phyloP scores from a whole-genome alignment of 2,113 vertebrate species.

The Campylomormyrus tamandua region DNA sequence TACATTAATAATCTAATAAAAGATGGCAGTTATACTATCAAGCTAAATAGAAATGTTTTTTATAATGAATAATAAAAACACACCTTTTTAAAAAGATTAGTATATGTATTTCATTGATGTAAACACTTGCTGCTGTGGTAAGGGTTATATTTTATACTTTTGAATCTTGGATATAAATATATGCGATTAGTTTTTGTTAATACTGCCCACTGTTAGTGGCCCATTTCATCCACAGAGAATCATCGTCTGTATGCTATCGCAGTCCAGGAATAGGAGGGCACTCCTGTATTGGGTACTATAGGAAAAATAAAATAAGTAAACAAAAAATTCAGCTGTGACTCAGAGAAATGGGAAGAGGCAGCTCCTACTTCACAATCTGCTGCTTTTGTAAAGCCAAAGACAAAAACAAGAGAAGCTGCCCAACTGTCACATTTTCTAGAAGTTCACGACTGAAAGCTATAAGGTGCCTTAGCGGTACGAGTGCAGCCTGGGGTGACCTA shows the following conservation, averaged over 20 bases:
- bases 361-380: neutral
- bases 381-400: neutral
- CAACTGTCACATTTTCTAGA: neutral
- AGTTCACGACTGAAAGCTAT: neutral
- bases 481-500: neutral
- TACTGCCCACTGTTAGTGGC: neutral
- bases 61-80: neutral
- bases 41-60: neutral
- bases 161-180: neutral
- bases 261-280: neutral
- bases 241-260: neutral
- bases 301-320: neutral
- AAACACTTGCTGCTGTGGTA: neutral
- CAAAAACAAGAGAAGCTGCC: neutral
- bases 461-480: neutral
- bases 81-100: neutral
- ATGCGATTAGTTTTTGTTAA: neutral
- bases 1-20: neutral
- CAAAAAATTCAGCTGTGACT: neutral
- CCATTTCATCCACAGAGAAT: neutral
- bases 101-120: neutral
- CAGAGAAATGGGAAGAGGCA: neutral
- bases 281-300: neutral
- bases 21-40: neutral
- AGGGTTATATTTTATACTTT: neutral